Evolutionary conservation across 2,113 vertebrate species (phyloP).

Genomic region (Sinosuthora webbiana): DNA sequence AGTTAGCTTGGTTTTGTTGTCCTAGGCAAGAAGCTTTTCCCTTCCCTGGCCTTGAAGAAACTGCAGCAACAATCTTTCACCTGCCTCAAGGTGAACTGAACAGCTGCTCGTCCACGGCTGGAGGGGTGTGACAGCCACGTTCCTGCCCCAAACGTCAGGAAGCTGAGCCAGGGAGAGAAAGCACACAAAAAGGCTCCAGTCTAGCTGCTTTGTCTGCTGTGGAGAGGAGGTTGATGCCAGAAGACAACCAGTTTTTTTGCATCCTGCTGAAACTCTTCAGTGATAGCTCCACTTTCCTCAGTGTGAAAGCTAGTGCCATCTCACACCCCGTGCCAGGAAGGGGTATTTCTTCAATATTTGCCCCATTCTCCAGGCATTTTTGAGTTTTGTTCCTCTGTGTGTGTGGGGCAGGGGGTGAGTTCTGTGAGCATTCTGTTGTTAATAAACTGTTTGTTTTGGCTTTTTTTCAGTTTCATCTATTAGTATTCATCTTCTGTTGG

Average conservation of each 20-base stretch:
- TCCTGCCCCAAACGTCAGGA: neutral
- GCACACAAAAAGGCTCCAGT: neutral
- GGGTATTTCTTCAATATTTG: neutral
- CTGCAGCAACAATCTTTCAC: neutral
- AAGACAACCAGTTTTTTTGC: neutral
- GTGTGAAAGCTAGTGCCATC: accelerated
- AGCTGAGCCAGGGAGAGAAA: neutral
- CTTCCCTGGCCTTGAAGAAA: neutral
- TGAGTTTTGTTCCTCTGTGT: neutral
- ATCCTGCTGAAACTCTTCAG: neutral
- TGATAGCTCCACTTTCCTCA: neutral
- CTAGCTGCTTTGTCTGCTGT: neutral
- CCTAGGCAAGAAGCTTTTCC: neutral
- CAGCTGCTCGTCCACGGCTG: neutral
- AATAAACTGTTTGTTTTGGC: neutral
- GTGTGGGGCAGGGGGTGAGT: neutral
- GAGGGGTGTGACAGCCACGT: accelerated
- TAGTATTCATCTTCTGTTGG: neutral
- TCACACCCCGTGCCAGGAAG: neutral
- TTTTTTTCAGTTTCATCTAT: neutral
- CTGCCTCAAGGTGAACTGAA: neutral
- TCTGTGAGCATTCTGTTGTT: neutral
- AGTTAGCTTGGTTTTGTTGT: neutral
- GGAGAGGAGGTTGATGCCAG: neutral
- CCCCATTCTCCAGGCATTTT: neutral